A percentile compares a stretch with the other conserved stretches of the same genome.
These are phyloP conservation scores for Rhopilema esculentum DNA, from an alignment of 30 jellyfish, hydroid and myxozoan genomes.

Conservation along the genomic window DNA sequence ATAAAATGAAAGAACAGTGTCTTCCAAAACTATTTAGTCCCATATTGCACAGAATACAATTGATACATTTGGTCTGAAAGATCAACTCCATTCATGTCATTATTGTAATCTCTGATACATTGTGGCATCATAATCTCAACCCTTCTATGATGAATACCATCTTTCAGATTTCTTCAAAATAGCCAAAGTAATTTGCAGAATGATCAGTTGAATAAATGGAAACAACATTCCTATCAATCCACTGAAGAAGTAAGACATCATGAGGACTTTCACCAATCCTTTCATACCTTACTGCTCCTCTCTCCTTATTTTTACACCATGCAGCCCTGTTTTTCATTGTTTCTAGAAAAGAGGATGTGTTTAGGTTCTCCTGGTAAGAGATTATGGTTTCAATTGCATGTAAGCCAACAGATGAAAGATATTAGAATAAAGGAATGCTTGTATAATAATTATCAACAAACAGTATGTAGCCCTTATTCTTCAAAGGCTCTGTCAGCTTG, in stretches of 20 bases:
- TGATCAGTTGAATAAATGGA: conserved; percentile 25
- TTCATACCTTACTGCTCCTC: conserved; percentile 42
- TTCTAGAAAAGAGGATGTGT: conserved; percentile 21
- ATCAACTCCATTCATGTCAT: conserved; percentile 68
- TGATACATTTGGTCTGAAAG: conserved; percentile 54
- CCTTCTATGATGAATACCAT: conserved; percentile 4
- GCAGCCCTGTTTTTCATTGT: conserved; percentile 36
- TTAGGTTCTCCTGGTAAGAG: no score
- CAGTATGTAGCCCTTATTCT: background rate
- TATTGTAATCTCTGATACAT: conserved; percentile 29
- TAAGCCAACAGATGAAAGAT: conserved; percentile 1
- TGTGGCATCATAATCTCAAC: conserved; percentile 40
- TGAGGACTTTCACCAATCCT: conserved; percentile 25
- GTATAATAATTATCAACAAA: background rate
- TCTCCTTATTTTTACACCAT: conserved; percentile 47
- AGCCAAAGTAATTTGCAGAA: conserved; percentile 33
- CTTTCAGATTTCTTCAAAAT: conserved; percentile 22
- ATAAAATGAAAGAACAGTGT: conserved; percentile 51
- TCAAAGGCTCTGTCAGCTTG: background rate
- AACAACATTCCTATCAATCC: conserved; percentile 59
- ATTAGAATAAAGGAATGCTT: background rate
- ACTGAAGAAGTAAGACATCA: conserved; percentile 28
- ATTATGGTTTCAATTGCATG: conserved; percentile 17
- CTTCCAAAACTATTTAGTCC: conserved; percentile 55
- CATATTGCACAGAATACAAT: conserved; percentile 23